Evolutionary conservation across 2,888 invertebrate genomes (phyloP).

Genomic region (Napeogenes sylphis): DNA sequence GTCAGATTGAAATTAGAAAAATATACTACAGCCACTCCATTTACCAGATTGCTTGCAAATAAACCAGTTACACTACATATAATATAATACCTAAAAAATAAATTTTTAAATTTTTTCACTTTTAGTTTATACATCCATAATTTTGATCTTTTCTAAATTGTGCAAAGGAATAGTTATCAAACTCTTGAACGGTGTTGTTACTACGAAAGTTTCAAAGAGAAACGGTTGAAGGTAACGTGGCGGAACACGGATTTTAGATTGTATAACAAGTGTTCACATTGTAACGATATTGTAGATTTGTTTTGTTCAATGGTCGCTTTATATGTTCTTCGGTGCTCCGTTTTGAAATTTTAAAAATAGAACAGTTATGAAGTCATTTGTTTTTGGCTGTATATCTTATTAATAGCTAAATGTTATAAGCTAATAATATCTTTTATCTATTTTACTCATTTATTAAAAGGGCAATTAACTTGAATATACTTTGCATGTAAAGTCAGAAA

Average conservation of each 20-base stretch:
- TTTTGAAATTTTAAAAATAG: background rate
- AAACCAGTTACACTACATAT: too few relatives aligned
- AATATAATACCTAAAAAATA: background rate
- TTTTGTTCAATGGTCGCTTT: background rate
- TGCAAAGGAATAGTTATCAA: slow-evolving; percentile 4
- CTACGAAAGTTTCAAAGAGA: background rate
- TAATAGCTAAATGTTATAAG: too few relatives aligned
- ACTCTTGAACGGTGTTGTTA: slow-evolving; percentile 7
- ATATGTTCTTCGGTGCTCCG: background rate
- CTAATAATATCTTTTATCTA: too few relatives aligned
- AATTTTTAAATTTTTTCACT: background rate
- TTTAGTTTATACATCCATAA: too few relatives aligned
- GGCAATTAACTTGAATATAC: too few relatives aligned
- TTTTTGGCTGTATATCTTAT: too few relatives aligned
- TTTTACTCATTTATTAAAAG: too few relatives aligned
- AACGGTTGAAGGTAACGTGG: slow-evolving; percentile 6
- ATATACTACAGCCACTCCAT: too few relatives aligned
- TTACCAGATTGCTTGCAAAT: too few relatives aligned
- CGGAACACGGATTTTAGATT: slow-evolving; percentile 7
- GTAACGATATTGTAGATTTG: slow-evolving; percentile 5
- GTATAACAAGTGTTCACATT: slow-evolving; percentile 6
- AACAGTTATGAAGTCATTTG: background rate
- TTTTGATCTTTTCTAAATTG: background rate
- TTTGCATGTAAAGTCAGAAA: too few relatives aligned
- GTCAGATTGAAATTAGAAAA: too few relatives aligned